Evolutionary conservation across 2,888 invertebrate species (phyloP), one percentile per base, ranked within the genome.

Genomic region (Nymphalis polychloros): DNA sequence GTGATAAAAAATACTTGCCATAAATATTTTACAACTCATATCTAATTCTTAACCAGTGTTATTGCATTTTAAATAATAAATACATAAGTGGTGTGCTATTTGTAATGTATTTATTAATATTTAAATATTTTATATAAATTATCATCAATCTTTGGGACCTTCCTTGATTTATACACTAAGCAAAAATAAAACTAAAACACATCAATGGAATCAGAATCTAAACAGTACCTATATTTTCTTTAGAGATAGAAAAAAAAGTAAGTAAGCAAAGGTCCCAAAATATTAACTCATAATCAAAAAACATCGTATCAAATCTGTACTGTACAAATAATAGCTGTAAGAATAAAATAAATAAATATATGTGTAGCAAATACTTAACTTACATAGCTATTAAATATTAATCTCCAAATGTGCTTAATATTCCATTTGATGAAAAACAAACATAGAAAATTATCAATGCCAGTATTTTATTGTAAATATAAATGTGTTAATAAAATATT

Each of bases 391-490:
- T 64, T 63, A 50, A 59, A 65, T 69, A 59, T 69, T 65, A 65
- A 63, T 70, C 70, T 68, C 46, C 68, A 64, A 68, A 68, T 72
- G 70, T 72, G 72, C 72, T 72, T 72, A 72, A 70, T 72, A 72
- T 76, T 71, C 79, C 74, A 76, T 77, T 79, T 78, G 75, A 81
- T 78, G 75, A 79, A 79, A 82, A 79, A 77, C 77, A 80, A 81
- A 75, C 82, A 78, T 82, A 83, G 80, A 81, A 82, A 84, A 84
- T 83, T 84, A 85, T 89, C 82, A 86, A 89, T 88, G 90, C 91
- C 92, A 92, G 92, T 92, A 92, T 92, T 92, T 87, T 87, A 90
- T 83, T 91, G 90, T 92, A 92, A 88, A 92, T 91, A 91, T 87
- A 79, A 87, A 87, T 89, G 89, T 91, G 89, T 90, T 90, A 90